A percentile compares a stretch with the other conserved stretches of the same genome.
These are phyloP conservation scores for Drosophila miranda DNA, from an alignment of 1,140 invertebrate species.

Conservation along the genomic window DNA sequence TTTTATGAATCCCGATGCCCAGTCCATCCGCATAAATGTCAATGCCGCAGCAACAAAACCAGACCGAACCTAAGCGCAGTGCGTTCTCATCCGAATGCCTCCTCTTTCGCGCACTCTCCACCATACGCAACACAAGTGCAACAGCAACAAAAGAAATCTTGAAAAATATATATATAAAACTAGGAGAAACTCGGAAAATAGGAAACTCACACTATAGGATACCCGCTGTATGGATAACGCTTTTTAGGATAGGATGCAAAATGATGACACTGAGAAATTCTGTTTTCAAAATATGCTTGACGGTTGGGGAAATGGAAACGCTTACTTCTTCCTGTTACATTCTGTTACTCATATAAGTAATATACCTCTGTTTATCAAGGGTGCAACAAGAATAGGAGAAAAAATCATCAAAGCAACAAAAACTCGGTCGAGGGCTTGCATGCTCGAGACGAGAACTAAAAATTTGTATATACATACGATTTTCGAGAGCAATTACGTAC, in stretches of 20 bases:
- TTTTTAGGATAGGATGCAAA: no score
- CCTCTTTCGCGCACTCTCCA: constrained; percentile 8
- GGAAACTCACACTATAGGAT: no score
- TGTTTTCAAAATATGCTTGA: no score
- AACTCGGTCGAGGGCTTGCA: constrained; percentile 64
- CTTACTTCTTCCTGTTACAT: no score
- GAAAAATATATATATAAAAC: constrained; percentile 9
- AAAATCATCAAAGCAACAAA: constrained; percentile 46
- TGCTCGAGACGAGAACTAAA: constrained; percentile 3
- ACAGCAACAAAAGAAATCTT: constrained; percentile 11
- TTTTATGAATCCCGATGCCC: constrained; percentile 14
- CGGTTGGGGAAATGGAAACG: no score
- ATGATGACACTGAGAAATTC: no score
- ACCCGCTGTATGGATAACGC: no score
- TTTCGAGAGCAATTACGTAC: constrained; percentile 3
- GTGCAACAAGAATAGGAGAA: constrained; percentile 20
- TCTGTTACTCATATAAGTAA: no score
- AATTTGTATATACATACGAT: constrained; percentile 20
- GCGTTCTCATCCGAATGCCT: not conserved
- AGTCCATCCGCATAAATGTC: constrained; percentile 45
- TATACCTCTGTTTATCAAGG: no score
- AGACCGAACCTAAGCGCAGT: constrained; percentile 6
- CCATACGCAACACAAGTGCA: constrained; percentile 12
- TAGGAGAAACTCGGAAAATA: no score
- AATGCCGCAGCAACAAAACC: constrained; percentile 52